Base-by-base conservation (phyloP, 2,797 vertebrate species). In the Sitta carolinensis region DNA sequence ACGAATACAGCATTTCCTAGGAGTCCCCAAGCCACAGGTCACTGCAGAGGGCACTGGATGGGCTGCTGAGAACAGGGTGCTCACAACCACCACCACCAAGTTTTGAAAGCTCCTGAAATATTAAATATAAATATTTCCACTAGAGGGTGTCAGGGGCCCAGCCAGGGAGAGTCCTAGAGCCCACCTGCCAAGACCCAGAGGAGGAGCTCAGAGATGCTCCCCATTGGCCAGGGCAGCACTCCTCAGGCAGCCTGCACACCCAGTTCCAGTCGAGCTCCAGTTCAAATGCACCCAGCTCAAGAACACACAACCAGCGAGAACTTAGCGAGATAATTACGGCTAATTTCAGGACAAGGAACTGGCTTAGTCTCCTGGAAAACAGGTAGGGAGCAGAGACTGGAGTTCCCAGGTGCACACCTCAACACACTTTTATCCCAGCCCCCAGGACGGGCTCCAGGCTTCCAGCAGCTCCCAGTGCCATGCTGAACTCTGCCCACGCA, bases 61-160 rank as follows among this genome's bases (percentile, higher is more conserved):
- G 43, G 63, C 70, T 69, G 91, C 69, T 75, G 36, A 87, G 58
- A 21, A 38, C 34, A 61, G 32, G 36, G 23, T 29, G 62, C 73
- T 67, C 40, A 25, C 51, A 88, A 29, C 21, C 16, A 66, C 57
- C 16, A 66, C 57, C 11, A 7, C 11, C 43, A 30, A 19, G 6
- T 52, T 69, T 25, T 34, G 34, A 55, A 54, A 90, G 62, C 29
- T 81, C 47, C 40, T 66, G 58, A 75, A 84, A 75, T 30, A 93
- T 3, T 52, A 38, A 58, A 62, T 21, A 80, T 42, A 64, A 81
- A 13, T 78, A 86, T 27, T 86, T 74, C 95, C 96, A 90, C 95
- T 96, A 96, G 96, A 96, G 95, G 96, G 96, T 79, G 94, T 88
- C 38, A 94, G 34, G 96, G 80, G 69, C 77, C 30, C 77, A 82